phyloP scores from a whole-genome alignment of 2,888 invertebrate genomes.

The Urechis unicinctus region DNA sequence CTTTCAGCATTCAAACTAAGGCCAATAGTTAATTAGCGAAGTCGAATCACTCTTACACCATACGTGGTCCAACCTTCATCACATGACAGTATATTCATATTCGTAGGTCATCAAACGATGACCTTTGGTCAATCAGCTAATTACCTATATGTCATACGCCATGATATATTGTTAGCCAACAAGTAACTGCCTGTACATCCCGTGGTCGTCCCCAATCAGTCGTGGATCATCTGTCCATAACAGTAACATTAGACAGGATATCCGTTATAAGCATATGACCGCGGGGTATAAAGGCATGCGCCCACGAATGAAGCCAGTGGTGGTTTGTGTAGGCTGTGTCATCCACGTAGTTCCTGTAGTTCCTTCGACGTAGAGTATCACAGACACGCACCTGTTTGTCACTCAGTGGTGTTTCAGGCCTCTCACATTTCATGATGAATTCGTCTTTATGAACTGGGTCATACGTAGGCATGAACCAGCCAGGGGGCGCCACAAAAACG shows the following conservation, averaged over 20 bases:
- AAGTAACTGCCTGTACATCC: too few species aligned
- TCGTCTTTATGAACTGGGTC: background rate
- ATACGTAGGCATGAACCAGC: conserved; percentile 2
- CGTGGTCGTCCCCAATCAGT: too few species aligned
- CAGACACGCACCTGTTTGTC: background rate
- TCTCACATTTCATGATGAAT: background rate
- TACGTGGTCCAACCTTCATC: too few species aligned
- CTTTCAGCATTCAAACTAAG: too few species aligned
- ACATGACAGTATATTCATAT: too few species aligned
- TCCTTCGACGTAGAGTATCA: background rate
- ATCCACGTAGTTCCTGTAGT: background rate
- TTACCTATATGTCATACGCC: too few species aligned
- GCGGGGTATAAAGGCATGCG: background rate
- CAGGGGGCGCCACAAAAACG: conserved; percentile 2
- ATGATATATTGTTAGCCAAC: too few species aligned
- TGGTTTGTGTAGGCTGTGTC: background rate
- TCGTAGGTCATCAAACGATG: too few species aligned
- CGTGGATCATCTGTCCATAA: background rate
- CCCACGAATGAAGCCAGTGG: background rate
- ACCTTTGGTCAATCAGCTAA: too few species aligned
- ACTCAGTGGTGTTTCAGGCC: background rate
- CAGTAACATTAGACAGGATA: background rate
- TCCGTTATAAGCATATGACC: background rate
- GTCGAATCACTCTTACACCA: too few species aligned
- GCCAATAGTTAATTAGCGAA: too few species aligned